These are phyloP conservation scores for Zaprionus tsacasi DNA, from an alignment of 1,140 invertebrate species.

Conservation along the genomic window DNA sequence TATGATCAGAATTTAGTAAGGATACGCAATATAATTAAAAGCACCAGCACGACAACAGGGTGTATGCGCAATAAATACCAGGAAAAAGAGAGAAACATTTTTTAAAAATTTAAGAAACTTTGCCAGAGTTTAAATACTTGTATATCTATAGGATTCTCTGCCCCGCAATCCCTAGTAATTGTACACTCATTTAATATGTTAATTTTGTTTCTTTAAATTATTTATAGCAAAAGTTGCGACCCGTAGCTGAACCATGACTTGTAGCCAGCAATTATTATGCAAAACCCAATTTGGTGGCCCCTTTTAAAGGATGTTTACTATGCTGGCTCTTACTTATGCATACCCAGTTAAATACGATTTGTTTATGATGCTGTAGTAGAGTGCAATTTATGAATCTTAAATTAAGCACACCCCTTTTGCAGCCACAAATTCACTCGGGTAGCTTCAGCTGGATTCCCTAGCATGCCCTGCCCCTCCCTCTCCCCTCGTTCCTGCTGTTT, in stretches of 20 bases:
- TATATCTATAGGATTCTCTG: neutral
- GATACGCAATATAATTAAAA: no score
- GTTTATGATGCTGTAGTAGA: slow-evolving; percentile 28
- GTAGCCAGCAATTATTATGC: slow-evolving; percentile 45
- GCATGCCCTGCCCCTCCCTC: neutral
- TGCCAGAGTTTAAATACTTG: no score
- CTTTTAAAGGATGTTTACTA: slow-evolving; percentile 23
- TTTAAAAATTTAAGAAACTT: no score
- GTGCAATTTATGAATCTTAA: slow-evolving; percentile 52
- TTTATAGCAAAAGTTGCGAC: neutral
- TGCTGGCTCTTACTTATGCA: slow-evolving; percentile 44
- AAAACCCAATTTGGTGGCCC: slow-evolving; percentile 18
- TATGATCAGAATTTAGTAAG: slow-evolving; percentile 28
- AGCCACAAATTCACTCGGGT: neutral
- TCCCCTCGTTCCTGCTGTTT: neutral
- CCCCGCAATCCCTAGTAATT: neutral
- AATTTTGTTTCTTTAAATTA: neutral
- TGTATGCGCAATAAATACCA: slow-evolving; percentile 17
- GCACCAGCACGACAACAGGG: neutral
- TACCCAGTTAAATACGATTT: slow-evolving; percentile 47
- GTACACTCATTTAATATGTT: neutral
- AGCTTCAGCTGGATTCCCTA: neutral
- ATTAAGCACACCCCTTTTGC: slow-evolving; percentile 8
- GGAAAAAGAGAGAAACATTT: neutral
- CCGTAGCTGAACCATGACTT: neutral